These are phyloP conservation scores for Scatophagus argus DNA, from an alignment of 2,113 vertebrate species.

Conservation along the genomic window DNA sequence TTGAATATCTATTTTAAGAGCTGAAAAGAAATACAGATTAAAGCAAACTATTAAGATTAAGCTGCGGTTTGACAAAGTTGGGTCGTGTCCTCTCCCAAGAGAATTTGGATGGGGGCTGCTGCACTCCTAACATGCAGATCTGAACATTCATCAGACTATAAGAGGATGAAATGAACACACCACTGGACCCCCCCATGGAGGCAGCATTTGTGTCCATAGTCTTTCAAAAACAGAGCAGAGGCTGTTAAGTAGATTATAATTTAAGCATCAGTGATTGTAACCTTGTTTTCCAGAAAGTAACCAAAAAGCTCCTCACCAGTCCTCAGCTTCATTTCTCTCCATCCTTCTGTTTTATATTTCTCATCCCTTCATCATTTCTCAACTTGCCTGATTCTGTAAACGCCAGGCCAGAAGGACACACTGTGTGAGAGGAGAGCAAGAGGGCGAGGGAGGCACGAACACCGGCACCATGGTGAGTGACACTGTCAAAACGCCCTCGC, in stretches of 20 bases:
- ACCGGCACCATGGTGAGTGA: conserved; percentile 66
- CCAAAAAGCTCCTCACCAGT: neutral
- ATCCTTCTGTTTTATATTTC: neutral
- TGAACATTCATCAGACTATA: conserved; percentile 10
- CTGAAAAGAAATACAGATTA: conserved; percentile 26
- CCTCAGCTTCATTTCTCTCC: conserved; percentile 11
- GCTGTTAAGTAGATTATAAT: neutral
- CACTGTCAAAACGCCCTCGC: conserved; percentile 46
- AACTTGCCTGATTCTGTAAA: conserved; percentile 15
- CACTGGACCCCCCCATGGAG: conserved; percentile 3
- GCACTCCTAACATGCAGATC: conserved; percentile 2
- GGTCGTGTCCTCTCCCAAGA: neutral
- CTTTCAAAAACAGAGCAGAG: neutral
- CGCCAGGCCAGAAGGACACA: conserved; percentile 67
- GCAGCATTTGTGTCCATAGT: neutral
- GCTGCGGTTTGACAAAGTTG: neutral
- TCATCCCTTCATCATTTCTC: conserved; percentile 5
- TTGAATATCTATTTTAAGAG: conserved; percentile 44
- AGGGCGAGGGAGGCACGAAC: conserved; percentile 45
- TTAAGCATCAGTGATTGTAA: neutral
- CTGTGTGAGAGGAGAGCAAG: conserved; percentile 56
- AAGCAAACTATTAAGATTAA: conserved; percentile 17
- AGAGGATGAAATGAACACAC: conserved; percentile 20
- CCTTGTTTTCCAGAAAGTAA: neutral
- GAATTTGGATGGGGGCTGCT: conserved; percentile 4